Evolutionary conservation across 2,113 vertebrate genomes (phyloP).

Genomic region (Pica pica): DNA sequence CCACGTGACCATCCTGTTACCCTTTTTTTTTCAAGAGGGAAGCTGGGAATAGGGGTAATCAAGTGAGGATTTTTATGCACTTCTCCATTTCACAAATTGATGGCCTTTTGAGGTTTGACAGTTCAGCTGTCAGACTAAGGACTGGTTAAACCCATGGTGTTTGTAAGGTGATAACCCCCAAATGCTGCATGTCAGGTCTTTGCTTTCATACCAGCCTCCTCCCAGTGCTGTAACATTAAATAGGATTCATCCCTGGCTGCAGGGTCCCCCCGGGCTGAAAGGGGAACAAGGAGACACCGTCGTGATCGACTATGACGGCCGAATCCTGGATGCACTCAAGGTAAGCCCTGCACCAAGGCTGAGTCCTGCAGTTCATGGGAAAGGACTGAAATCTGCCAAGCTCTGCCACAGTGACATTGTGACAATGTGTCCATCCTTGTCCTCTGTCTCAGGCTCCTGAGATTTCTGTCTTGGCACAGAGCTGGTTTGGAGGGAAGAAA

Average conservation of each 20-base stretch:
- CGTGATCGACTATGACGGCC: constrained; percentile 88
- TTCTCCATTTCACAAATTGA: neutral
- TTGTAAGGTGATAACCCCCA: neutral
- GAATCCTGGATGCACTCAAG: constrained; percentile 89
- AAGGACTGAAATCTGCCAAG: neutral
- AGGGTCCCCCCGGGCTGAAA: constrained; percentile 74
- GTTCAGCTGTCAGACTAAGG: neutral
- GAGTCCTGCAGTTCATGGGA: accelerated
- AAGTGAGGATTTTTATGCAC: neutral
- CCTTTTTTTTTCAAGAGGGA: neutral
- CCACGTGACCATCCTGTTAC: neutral
- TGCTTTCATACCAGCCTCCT: neutral
- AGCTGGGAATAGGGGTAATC: neutral
- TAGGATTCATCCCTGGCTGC: neutral
- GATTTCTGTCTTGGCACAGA: neutral
- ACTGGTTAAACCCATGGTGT: neutral
- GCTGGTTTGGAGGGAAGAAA: neutral
- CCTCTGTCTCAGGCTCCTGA: neutral
- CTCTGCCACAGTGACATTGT: accelerated
- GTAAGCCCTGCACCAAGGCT: constrained; percentile 36
- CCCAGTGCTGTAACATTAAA: neutral
- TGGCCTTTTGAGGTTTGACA: neutral
- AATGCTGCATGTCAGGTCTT: neutral
- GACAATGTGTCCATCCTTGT: neutral
- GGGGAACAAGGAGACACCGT: constrained; percentile 83